Evolutionary conservation across 2,113 vertebrate genomes (phyloP).

Genomic region (Taxidea taxus): DNA sequence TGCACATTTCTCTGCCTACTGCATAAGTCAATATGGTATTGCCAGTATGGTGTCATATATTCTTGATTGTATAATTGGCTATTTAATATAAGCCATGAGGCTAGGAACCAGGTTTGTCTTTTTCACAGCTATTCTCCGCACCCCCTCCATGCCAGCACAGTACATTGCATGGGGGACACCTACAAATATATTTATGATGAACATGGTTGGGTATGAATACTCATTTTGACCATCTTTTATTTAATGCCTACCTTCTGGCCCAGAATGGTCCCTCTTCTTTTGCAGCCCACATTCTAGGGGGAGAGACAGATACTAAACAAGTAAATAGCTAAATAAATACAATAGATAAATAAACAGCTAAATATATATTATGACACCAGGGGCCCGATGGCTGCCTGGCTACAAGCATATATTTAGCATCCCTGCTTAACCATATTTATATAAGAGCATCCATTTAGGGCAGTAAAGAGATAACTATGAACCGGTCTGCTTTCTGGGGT

Average conservation of each 20-base stretch:
- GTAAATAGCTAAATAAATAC: neutral
- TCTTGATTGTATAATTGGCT: neutral
- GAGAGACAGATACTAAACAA: neutral
- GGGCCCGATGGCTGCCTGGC: neutral
- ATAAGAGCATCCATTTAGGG: neutral
- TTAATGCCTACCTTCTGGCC: neutral
- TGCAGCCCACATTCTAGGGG: neutral
- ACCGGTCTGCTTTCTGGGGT: neutral
- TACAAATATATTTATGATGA: neutral
- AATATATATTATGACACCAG: neutral
- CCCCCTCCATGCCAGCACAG: neutral
- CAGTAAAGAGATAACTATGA: neutral
- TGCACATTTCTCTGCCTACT: neutral
- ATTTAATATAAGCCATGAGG: neutral
- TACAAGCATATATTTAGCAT: neutral
- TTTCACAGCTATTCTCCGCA: neutral
- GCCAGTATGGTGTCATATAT: neutral
- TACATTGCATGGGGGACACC: neutral
- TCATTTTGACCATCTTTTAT: neutral
- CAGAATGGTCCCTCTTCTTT: neutral
- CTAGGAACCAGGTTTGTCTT: neutral
- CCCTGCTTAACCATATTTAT: neutral
- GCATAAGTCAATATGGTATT: neutral
- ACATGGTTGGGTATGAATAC: neutral
- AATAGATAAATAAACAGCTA: neutral